Evolutionary conservation across 1,140 invertebrate genomes (phyloP).

Genomic region (Drosophila prosaltans): DNA sequence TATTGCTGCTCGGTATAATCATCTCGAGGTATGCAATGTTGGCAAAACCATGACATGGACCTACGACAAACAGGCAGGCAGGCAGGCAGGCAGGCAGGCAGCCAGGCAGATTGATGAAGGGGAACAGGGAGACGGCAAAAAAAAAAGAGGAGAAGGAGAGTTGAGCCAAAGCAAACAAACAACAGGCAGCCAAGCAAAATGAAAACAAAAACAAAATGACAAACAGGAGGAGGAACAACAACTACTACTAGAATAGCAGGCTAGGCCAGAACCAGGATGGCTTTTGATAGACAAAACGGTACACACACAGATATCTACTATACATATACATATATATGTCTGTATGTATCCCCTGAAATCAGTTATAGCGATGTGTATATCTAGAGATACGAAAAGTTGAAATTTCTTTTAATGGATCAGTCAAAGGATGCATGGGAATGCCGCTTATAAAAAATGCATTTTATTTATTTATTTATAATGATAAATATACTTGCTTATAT

Average conservation of each 20-base stretch:
- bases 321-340: not conserved
- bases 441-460: too few relatives aligned
- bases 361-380: not conserved
- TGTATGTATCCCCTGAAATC: not conserved
- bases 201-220: slow-evolving; percentile 46
- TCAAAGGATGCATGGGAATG: not conserved
- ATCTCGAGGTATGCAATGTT: slow-evolving; percentile 64
- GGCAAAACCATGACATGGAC: slow-evolving; percentile 41
- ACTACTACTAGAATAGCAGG: not conserved
- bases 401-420: not conserved
- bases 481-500: too few relatives aligned
- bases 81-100: too few relatives aligned
- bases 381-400: not conserved
- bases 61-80: not conserved
- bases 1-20: slow-evolving; percentile 41
- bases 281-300: slow-evolving; percentile 57
- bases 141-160: not conserved
- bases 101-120: slow-evolving; percentile 3
- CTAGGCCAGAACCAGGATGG: slow-evolving; percentile 23
- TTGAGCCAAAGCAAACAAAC: slow-evolving; percentile 52
- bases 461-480: too few relatives aligned
- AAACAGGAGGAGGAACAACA: slow-evolving; percentile 36
- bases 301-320: not conserved
- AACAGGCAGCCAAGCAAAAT: slow-evolving; percentile 51
- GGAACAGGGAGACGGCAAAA: not conserved